A percentile compares a stretch with the other conserved stretches of the same genome.
Evolutionary conservation across 2,888 invertebrate genomes (phyloP).

Genomic region (Myopa tessellatipennis): DNA sequence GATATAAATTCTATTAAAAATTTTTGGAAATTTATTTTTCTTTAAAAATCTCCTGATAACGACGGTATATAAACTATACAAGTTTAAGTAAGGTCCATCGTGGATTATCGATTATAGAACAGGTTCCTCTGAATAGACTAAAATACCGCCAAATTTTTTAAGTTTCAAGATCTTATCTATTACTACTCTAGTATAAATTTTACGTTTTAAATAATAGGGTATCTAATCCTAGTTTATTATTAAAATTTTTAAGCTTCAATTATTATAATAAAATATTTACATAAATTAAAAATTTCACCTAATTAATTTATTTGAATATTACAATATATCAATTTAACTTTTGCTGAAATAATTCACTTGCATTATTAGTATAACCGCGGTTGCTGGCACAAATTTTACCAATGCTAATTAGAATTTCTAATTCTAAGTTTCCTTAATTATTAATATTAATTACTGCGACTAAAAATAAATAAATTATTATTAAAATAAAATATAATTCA

Average conservation of each 20-base stretch:
- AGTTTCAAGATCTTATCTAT: conserved; percentile 73
- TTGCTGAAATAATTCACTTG: conserved; percentile 70
- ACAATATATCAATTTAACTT: conserved; percentile 71
- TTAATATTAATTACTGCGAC: conserved; percentile 71
- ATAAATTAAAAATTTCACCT: conserved; percentile 57
- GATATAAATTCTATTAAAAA: conserved; percentile 70
- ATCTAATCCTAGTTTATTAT: conserved; percentile 76
- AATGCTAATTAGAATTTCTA: conserved; percentile 73
- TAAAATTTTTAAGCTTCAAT: conserved; percentile 73
- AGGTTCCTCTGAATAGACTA: conserved; percentile 78
- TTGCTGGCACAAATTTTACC: conserved; percentile 75
- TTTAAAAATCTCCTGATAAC: conserved; percentile 71
- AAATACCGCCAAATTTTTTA: conserved; percentile 79
- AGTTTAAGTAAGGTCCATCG: conserved; percentile 63
- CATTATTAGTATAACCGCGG: conserved; percentile 68
- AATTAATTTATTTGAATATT: conserved; percentile 71
- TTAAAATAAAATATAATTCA: conserved; percentile 67
- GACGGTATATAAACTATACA: conserved; percentile 76
- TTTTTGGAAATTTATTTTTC: conserved; percentile 70
- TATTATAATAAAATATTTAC: conserved; percentile 69
- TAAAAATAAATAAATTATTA: conserved; percentile 61
- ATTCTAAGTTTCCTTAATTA: conserved; percentile 73
- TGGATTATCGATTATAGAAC: conserved; percentile 77
- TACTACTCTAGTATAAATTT: conserved; percentile 70
- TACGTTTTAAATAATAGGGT: conserved; percentile 73